phyloP scores from a whole-genome alignment of 2,113 vertebrate species.

The Callorhinus ursinus region DNA sequence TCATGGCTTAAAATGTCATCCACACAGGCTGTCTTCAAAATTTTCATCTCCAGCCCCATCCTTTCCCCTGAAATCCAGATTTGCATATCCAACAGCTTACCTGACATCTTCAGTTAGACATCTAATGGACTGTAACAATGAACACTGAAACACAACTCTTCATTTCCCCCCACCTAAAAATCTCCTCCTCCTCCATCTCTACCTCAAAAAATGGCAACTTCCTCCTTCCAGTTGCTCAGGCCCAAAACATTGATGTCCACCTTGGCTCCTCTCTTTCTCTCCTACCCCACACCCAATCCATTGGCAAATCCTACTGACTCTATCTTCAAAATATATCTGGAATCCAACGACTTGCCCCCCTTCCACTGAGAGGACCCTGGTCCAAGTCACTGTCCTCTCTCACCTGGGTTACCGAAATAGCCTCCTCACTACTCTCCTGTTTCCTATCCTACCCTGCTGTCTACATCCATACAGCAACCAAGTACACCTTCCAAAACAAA shows the following conservation, averaged over 20 bases:
- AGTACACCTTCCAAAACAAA: background rate
- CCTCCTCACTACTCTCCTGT: background rate
- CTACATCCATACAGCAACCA: too few species aligned
- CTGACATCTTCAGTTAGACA: constrained; percentile 41
- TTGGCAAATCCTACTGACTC: background rate
- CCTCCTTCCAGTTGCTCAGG: background rate
- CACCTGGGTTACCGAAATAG: background rate
- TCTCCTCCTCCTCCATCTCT: background rate
- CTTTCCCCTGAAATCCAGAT: background rate
- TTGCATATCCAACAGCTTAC: background rate
- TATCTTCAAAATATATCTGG: background rate
- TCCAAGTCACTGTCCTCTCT: background rate
- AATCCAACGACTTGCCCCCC: background rate
- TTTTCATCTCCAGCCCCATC: background rate
- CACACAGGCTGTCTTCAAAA: background rate
- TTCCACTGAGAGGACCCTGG: background rate
- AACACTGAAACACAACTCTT: constrained; percentile 22
- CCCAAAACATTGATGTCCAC: background rate
- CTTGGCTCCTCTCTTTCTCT: background rate
- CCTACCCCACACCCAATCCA: background rate
- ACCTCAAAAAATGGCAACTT: background rate
- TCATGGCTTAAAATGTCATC: background rate
- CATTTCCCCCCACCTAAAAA: background rate
- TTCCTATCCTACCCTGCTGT: background rate
- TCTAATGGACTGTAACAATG: constrained; percentile 39